Percentiles rank a stretch among this genome's conserved stretches.
Conservation (phyloP, 1,140 invertebrate genomes). For the Dolichoris vasculosae region DNA sequence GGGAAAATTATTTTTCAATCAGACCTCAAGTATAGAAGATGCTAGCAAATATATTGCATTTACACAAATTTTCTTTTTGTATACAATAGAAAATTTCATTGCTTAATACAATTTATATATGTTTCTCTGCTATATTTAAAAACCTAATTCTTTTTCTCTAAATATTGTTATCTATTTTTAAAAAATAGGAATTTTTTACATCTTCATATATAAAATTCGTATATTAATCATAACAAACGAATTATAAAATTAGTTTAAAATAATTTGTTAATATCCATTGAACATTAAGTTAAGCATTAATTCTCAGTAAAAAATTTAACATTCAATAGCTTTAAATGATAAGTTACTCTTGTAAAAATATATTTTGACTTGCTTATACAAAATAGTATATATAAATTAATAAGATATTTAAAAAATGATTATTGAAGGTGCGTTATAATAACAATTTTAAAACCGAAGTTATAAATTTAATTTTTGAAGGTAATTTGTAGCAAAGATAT, state of each 20-base stretch:
- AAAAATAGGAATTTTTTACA: too few relatives aligned
- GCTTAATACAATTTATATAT: too few relatives aligned
- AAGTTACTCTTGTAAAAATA: background rate
- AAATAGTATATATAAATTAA: background rate
- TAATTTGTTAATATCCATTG: background rate
- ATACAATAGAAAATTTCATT: too few relatives aligned
- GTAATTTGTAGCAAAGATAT: background rate
- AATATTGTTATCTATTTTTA: too few relatives aligned
- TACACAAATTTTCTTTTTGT: too few relatives aligned
- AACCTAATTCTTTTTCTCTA: too few relatives aligned
- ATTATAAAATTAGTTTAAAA: background rate
- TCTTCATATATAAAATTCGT: too few relatives aligned
- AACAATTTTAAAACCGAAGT: background rate
- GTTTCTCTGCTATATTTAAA: too few relatives aligned
- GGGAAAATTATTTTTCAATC: too few relatives aligned
- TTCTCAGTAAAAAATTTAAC: too few relatives aligned
- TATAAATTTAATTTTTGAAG: background rate
- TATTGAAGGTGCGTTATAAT: background rate
- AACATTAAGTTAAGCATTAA: background rate
- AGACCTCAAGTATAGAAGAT: too few relatives aligned
- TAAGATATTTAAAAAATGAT: background rate
- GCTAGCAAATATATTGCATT: too few relatives aligned
- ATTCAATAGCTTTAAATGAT: background rate
- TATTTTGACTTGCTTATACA: background rate
- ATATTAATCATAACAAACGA: background rate